Conservation (phyloP, 2,797 vertebrate species). For the Trichosurus vulpecula region DNA sequence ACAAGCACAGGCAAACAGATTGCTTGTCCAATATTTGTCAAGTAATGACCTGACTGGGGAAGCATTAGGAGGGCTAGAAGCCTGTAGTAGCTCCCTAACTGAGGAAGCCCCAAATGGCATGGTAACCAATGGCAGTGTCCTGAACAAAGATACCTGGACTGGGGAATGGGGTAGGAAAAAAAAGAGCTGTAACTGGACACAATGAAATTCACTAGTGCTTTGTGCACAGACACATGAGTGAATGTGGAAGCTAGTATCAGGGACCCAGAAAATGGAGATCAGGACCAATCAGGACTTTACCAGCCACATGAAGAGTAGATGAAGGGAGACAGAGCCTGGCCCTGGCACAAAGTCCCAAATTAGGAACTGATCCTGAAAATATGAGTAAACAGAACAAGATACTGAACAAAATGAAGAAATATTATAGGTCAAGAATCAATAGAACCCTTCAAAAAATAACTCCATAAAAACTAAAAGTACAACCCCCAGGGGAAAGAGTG, state of each 20-base stretch:
- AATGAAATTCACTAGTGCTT: background rate
- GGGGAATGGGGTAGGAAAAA: too few relatives aligned
- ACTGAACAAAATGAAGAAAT: background rate
- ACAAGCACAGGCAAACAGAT: background rate
- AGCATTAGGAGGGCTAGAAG: background rate
- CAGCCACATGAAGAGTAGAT: too few relatives aligned
- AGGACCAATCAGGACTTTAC: background rate
- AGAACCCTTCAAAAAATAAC: background rate
- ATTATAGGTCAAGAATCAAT: background rate
- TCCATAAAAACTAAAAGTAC: background rate
- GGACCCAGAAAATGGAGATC: background rate
- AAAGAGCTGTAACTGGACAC: too few relatives aligned
- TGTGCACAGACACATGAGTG: background rate
- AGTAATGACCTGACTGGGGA: background rate
- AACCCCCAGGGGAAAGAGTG: background rate
- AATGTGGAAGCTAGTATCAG: background rate
- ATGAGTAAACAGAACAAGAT: background rate
- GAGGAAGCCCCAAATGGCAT: background rate
- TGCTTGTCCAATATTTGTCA: background rate
- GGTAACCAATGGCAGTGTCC: background rate
- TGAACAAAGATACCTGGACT: too few relatives aligned
- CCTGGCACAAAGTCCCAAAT: background rate
- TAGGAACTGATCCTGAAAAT: background rate
- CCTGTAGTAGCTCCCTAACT: background rate
- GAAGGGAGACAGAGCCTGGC: too few relatives aligned